Base-by-base conservation (phyloP, 2,797 vertebrate species). In the Rhodeus uyekii region DNA sequence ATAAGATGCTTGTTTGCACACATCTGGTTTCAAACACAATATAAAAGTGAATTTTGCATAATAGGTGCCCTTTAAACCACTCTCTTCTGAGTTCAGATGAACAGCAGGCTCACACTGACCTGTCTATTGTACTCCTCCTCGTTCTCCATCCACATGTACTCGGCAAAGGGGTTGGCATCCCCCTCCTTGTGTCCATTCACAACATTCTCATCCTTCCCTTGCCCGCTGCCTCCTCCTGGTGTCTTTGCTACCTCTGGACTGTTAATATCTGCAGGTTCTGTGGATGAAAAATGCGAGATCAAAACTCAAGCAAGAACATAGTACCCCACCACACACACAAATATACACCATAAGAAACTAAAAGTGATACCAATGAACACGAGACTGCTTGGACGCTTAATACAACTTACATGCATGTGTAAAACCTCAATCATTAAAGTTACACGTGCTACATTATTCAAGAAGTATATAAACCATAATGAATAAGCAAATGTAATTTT, bases 81-180 rank as follows among this genome's bases (percentile, higher is more conserved):
- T n/a, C n/a, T 48, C 46, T 8, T 48, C 46, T 19, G 46, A 22
- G 6, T 8, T 48, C 27, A 29, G 27, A 60, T 16, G 13, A 29
- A 7, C 8, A 46, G 6, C 72, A 58, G 27, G 4, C 16, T 64
- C 6, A 61, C 29, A 83, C 85, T 55, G 72, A 96, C 95, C 95
- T 96, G 95, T 77, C 95, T 92, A 86, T 96, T 92, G 89, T 96
- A 96, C 73, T 96, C 96, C 74, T 96, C 96, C 67, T 96, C 95
- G 0, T 96, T 95, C 86, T 96, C 96, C 96, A 96, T 96, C 96
- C 96, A 96, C 96, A 96, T 95, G 89, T 95, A 96, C 82, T 96
- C 96, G 0, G 94, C 95, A 0, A 96, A 96, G 53, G 96, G 96
- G 60, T 95, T 92, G 58, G 82, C 91, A 5, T 96, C 95, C 80